Evolutionary conservation across 2,888 invertebrate species (phyloP).

Genomic region (Orthosia cruda): DNA sequence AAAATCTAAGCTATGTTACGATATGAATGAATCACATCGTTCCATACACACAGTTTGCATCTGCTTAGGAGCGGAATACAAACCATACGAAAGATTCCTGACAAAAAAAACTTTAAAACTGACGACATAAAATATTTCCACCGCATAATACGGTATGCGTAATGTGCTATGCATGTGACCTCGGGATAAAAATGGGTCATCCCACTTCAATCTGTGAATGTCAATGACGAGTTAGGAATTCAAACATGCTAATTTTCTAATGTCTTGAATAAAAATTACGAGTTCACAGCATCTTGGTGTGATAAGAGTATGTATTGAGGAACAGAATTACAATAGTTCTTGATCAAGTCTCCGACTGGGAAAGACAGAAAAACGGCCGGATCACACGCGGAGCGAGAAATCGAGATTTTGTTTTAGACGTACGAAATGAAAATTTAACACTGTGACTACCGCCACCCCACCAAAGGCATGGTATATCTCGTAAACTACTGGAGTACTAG

Average conservation of each 20-base stretch:
- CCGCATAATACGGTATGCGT: conserved; percentile 56
- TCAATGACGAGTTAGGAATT: conserved; percentile 37
- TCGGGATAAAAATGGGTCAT: conserved; percentile 56
- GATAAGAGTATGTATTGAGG: not conserved
- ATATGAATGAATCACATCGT: conserved; percentile 13
- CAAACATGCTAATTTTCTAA: conserved; percentile 27
- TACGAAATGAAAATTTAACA: too few relatives aligned
- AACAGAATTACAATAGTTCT: too few relatives aligned
- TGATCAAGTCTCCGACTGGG: too few relatives aligned
- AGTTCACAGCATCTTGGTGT: not conserved
- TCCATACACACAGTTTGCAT: conserved; percentile 37
- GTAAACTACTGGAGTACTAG: too few relatives aligned
- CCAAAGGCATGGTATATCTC: too few relatives aligned
- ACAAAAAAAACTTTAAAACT: conserved; percentile 20
- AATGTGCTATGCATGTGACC: conserved; percentile 46
- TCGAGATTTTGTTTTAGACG: too few relatives aligned
- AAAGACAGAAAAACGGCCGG: too few relatives aligned
- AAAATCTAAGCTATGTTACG: conserved; percentile 1
- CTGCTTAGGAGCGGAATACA: conserved; percentile 19
- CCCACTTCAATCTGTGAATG: conserved; percentile 41
- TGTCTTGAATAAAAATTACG: conserved; percentile 23
- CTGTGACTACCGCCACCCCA: too few relatives aligned
- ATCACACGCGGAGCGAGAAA: too few relatives aligned
- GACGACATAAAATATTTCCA: conserved; percentile 48
- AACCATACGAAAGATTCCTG: conserved; percentile 26